Evolutionary conservation across 2,797 vertebrate genomes (phyloP), one percentile per base, ranked within the genome.

Genomic region (Ambastaia sidthimunki): DNA sequence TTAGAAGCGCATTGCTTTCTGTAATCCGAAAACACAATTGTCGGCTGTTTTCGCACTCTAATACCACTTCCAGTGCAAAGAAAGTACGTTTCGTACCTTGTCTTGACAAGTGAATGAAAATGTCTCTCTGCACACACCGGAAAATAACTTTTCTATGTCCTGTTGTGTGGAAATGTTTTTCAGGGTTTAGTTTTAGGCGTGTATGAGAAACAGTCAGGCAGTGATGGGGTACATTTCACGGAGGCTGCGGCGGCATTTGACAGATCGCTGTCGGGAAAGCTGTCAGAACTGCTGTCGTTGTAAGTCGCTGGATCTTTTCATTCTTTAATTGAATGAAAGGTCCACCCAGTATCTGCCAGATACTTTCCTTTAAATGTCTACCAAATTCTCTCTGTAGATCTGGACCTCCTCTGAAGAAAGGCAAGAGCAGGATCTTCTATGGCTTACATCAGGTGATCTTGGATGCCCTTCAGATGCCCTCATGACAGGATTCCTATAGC

Each of bases 141-240:
- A 37, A 9, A 60, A 13, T 70, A 16, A 69, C 16, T 76, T 31
- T 12, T 11, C 10, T 10, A 44, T 44, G 41, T 44, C 41, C 1
- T 70, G n/a, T 21, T 67, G 15, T 74, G 54, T 81, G 25, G 4
- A 44, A 5, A 57, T 1, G 83, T 80, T 31, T 52, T 31, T 52
- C 60, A 99, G 97, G 97, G 97, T 72, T 93, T 99, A 55, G 93
- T 99, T 74, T 89, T 99, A 72, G 97, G 97, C 50, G 89, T 96
- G 63, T 98, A 97, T 90, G 93, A 94, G 19, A 92, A 91, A 85
- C 92, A 93, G 11, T 92, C 93, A 81, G 92, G 94, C 55, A 92
- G 91, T 11, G 89, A 82, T 0, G 54, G 59, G 7, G 48, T 90
- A 59, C 91, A 90, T 52, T 90, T 99, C 68, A 98, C 97, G 1